Conservation (phyloP, 2,113 vertebrate genomes). For the Tragulus kanchil region DNA sequence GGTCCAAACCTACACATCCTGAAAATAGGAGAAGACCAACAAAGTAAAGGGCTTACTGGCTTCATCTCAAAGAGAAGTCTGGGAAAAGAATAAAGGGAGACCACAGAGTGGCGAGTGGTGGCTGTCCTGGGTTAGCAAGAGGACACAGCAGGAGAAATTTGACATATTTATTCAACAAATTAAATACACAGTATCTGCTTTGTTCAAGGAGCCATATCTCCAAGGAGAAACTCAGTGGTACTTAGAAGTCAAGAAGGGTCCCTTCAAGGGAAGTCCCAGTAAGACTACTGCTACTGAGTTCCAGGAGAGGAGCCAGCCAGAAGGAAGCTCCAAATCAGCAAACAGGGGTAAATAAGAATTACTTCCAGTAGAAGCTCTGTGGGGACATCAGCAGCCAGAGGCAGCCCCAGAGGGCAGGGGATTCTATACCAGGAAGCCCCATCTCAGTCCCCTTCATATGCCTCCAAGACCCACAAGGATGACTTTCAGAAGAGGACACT, state of each 20-base stretch:
- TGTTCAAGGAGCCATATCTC: neutral
- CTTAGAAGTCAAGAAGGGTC: neutral
- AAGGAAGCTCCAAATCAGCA: neutral
- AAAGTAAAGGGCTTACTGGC: neutral
- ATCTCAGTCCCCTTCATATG: neutral
- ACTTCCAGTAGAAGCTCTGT: neutral
- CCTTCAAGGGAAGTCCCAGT: neutral
- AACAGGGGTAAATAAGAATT: neutral
- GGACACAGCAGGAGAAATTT: accelerated
- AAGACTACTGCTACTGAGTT: neutral
- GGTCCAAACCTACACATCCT: neutral
- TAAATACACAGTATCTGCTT: neutral
- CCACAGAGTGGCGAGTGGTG: accelerated
- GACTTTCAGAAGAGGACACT: neutral
- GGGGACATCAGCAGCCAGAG: neutral
- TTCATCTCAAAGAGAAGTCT: neutral
- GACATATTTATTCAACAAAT: neutral
- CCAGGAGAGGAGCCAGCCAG: neutral
- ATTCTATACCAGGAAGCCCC: neutral
- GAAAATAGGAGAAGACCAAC: neutral
- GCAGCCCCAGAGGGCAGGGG: accelerated
- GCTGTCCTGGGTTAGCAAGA: neutral
- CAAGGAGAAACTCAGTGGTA: neutral
- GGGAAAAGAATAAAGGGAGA: neutral
- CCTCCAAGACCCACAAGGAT: neutral